Evolutionary conservation across 2,797 vertebrate species (phyloP), one percentile per base, ranked within the genome.

Genomic region (Epinephelus awoara): DNA sequence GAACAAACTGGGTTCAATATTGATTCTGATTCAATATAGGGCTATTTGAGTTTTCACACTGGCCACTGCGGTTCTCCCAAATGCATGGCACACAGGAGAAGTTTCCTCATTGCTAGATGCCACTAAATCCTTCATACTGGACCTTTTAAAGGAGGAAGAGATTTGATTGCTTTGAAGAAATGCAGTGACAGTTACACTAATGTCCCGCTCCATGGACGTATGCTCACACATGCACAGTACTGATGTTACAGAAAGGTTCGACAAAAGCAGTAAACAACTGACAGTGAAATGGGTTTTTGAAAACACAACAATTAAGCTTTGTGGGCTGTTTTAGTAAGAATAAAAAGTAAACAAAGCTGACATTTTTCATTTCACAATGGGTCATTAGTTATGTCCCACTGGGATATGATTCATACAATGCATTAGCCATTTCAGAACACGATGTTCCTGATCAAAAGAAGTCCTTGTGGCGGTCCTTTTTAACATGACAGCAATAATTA

Each of bases 351-450:
- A 59, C 17, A 18, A 18, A 34, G 21, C 18, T 70, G 38, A 73
- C 67, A 40, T 66, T 83, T 77, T 80, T n/a, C 2, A 62, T 84
- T 63, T 56, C 54, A 70, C 59, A 80, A 17, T 38, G 54, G 49
- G 27, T 70, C 52, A 69, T 79, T 55, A 72, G 49, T 54, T 18
- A 5, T 52, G 13, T 51, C 68, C 80, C 73, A 55, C 34, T 64
- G 75, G 55, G 72, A 50, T 46, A 19, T 63, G 58, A 77, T 59
- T 89, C 69, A 81, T 59, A 21, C 19, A 56, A 50, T 40, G 51
- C 51, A 74, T 68, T 54, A 73, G 67, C 18, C 42, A 52, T 56
- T 73, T 77, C 54, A 66, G 12, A 21, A 68, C 57, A 61, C 55
- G 27, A 63, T 14, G n/a, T 75, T 67, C n/a, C 27, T 56, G 40